A percentile compares a stretch with the other conserved stretches of the same genome.
Conservation (phyloP, 2,113 vertebrate genomes). For the Bostrychus sinensis region DNA sequence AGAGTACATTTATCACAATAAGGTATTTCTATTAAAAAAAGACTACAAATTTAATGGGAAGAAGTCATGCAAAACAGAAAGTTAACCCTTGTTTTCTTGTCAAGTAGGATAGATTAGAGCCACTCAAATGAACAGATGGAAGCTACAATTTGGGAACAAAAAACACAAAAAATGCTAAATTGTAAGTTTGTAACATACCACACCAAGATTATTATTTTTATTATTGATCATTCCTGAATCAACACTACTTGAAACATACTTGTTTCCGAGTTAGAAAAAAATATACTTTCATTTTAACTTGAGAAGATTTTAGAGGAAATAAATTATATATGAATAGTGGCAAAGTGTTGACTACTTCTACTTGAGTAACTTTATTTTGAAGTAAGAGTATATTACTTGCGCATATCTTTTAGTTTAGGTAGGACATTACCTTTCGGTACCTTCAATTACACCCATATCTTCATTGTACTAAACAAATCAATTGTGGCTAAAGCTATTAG, state of each 20-base stretch:
- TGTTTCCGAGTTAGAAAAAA: too few relatives aligned
- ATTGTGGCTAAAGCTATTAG: conserved; percentile 7
- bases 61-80: not conserved
- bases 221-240: too few relatives aligned
- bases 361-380: too few relatives aligned
- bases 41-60: conserved; percentile 5
- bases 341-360: too few relatives aligned
- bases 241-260: too few relatives aligned
- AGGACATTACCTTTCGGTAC: not conserved
- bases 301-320: too few relatives aligned
- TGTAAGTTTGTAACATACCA: too few relatives aligned
- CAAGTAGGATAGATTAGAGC: not conserved
- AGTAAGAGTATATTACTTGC: too few relatives aligned
- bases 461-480: conserved; percentile 24
- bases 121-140: not conserved
- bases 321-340: too few relatives aligned
- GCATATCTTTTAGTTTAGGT: not conserved
- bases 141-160: not conserved
- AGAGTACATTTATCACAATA: not conserved
- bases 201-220: too few relatives aligned
- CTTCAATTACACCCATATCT: conserved; percentile 5
- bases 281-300: too few relatives aligned
- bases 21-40: not conserved
- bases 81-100: not conserved
- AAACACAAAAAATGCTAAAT: not conserved